Evolutionary conservation across 1,140 invertebrate species (phyloP).

Genomic region (Zelostemma sp.): DNA sequence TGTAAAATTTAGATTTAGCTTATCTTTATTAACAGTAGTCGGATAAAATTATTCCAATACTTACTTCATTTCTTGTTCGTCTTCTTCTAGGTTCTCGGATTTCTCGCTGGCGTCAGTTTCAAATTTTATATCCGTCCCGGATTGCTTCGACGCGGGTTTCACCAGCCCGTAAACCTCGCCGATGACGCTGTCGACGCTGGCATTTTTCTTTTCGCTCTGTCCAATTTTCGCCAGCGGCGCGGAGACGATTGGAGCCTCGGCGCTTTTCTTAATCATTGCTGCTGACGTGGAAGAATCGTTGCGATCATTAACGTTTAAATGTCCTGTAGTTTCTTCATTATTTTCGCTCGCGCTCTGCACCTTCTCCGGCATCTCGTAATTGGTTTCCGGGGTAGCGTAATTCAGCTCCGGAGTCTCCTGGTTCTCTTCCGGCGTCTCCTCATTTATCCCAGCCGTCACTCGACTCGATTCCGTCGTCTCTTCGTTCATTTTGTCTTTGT

Average conservation of each 20-base stretch:
- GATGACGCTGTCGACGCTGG: constrained; percentile 56
- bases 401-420: constrained; percentile 60
- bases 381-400: constrained; percentile 56
- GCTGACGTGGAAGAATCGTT: too few species aligned
- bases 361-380: constrained; percentile 50
- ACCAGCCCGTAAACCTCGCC: constrained; percentile 52
- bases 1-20: too few species aligned
- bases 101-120: constrained; percentile 32
- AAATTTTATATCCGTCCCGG: constrained; percentile 2
- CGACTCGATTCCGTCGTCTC: constrained; percentile 32
- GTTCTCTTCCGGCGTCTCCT: constrained; percentile 55
- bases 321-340: constrained; percentile 24
- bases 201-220: constrained; percentile 28
- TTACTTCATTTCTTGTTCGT: constrained; percentile 58
- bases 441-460: constrained; percentile 15
- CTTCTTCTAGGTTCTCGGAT: constrained; percentile 42
- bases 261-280: neutral
- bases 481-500: constrained; percentile 19
- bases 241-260: neutral
- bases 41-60: neutral
- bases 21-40: too few species aligned
- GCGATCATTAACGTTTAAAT: neutral
- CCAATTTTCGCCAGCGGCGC: neutral
- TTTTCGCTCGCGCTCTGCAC: constrained; percentile 33
- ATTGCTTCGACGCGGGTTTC: constrained; percentile 37